phyloP scores from a whole-genome alignment of 2,888 invertebrate genomes.

The Hylaea fasciaria region DNA sequence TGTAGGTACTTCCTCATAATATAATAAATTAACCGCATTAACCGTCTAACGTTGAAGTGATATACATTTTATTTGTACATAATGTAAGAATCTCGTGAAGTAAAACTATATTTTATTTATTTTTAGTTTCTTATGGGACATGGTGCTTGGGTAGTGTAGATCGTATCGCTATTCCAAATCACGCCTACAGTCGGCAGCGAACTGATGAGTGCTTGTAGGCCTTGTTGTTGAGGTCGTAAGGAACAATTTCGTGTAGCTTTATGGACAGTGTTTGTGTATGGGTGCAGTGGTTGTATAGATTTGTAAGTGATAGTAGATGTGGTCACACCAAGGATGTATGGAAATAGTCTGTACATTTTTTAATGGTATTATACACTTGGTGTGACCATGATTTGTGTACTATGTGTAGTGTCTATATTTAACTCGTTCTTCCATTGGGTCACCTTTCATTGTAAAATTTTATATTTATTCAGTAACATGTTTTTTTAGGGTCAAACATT shows the following conservation, averaged over 20 bases:
- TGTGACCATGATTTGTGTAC: conserved; percentile 5
- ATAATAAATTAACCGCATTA: neutral
- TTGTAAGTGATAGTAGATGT: conserved; percentile 22
- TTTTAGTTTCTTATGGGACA: conserved; percentile 47
- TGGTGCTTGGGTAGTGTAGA: conserved; percentile 55
- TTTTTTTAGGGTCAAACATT: neutral
- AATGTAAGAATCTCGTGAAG: conserved; percentile 17
- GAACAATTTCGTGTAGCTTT: conserved; percentile 43
- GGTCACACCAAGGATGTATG: conserved; percentile 1
- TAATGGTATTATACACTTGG: conserved; percentile 14
- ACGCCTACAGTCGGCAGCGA: conserved; percentile 49
- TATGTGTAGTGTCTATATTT: conserved; percentile 23
- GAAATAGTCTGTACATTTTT: neutral
- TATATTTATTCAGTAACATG: neutral
- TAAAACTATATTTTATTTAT: conserved; percentile 17
- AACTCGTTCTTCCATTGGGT: conserved; percentile 22
- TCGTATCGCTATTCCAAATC: conserved; percentile 34
- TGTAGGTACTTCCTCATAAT: neutral
- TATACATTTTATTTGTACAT: neutral
- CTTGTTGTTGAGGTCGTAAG: conserved; percentile 45
- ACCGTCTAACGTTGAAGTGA: neutral
- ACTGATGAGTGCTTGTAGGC: conserved; percentile 50
- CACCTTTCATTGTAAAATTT: conserved; percentile 36
- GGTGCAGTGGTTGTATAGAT: conserved; percentile 32
- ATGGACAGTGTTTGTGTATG: conserved; percentile 23